These are phyloP conservation scores for Craterocephalus amniculus DNA, from an alignment of 2,797 vertebrate species.

Conservation along the genomic window DNA sequence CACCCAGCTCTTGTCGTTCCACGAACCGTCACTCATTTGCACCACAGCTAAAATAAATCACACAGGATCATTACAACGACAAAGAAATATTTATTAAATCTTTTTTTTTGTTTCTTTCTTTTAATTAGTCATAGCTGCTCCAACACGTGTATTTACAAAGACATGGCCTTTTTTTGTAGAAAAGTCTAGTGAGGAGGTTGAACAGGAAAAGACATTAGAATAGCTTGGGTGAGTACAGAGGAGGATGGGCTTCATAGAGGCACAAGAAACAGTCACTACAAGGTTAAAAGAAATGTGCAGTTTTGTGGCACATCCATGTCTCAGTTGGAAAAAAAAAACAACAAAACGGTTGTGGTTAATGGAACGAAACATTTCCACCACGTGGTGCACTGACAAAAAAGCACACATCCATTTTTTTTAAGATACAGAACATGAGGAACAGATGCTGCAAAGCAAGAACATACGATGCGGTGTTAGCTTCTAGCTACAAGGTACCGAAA, in stretches of 20 bases:
- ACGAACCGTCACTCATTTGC: conserved; percentile 28
- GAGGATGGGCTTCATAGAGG: conserved; percentile 49
- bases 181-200: conserved; percentile 64
- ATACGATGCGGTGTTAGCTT: conserved; percentile 51
- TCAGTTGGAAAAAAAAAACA: conserved; percentile 11
- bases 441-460: conserved; percentile 31
- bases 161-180: conserved; percentile 77
- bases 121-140: conserved; percentile 82
- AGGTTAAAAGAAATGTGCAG: conserved; percentile 51
- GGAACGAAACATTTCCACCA: conserved; percentile 22
- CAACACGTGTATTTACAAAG: conserved; percentile 86
- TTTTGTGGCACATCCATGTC: conserved; percentile 53
- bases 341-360: conserved; percentile 27
- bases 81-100: conserved; percentile 83
- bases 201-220: conserved; percentile 63
- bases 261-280: conserved; percentile 63
- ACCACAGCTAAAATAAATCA: conserved; percentile 47
- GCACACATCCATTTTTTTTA: conserved; percentile 26
- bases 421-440: conserved; percentile 47
- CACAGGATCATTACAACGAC: conserved; percentile 74
- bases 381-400: conserved; percentile 51
- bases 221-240: conserved; percentile 46
- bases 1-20: conserved; percentile 34
- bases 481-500: conserved; percentile 57
- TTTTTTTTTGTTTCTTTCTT: conserved; percentile 72